Evolutionary conservation across 2,888 invertebrate genomes (phyloP).

Genomic region (Euzetes globulus): DNA sequence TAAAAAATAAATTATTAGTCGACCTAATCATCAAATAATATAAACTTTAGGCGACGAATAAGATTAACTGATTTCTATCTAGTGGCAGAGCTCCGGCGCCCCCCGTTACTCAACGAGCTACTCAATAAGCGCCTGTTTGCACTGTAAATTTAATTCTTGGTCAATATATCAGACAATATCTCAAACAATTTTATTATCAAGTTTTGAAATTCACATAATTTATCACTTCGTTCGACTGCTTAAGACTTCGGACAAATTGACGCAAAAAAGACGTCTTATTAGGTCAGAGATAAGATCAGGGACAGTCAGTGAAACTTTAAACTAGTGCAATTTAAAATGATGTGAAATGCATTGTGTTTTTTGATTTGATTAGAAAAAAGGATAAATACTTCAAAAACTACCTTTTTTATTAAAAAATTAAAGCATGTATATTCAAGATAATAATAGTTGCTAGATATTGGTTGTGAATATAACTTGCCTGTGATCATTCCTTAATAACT

Average conservation of each 20-base stretch:
- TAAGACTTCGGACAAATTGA: neutral
- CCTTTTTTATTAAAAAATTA: too few species aligned
- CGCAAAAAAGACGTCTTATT: neutral
- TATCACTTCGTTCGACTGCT: neutral
- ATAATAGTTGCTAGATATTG: too few species aligned
- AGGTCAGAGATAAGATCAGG: too few species aligned
- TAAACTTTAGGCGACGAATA: conserved; percentile 15
- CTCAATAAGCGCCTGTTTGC: neutral
- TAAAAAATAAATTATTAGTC: conserved; percentile 13
- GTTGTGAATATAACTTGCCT: too few species aligned
- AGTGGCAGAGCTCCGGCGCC: neutral
- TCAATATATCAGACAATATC: neutral
- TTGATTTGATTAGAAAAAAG: too few species aligned
- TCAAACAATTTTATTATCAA: neutral
- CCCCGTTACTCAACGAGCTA: neutral
- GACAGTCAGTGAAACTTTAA: too few species aligned
- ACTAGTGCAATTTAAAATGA: neutral
- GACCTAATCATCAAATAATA: conserved; percentile 13
- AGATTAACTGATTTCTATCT: conserved; percentile 28
- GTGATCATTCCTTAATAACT: too few species aligned
- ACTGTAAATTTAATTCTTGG: neutral
- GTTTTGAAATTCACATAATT: neutral
- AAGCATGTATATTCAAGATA: too few species aligned
- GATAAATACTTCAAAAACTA: too few species aligned
- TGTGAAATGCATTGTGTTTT: too few species aligned